Evolutionary conservation across 2,113 vertebrate species (phyloP), one percentile per base, ranked within the genome.

Genomic region (Odontophorus gujanensis): DNA sequence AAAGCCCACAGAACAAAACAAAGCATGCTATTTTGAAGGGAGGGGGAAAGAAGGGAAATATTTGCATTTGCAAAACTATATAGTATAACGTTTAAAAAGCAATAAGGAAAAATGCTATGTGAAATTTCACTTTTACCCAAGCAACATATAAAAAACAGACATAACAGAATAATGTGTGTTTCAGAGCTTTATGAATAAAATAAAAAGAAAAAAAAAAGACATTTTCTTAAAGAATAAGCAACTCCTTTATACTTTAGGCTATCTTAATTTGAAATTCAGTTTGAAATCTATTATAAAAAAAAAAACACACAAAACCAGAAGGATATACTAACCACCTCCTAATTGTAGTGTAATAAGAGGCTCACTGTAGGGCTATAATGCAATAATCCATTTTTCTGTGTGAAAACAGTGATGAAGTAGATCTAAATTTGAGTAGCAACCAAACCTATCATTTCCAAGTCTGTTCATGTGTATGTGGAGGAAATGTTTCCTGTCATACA

Each of bases 221-320:
- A 9, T 67, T 38, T 45, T 53, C 66, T 22, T 55, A 71, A 83
- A 59, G 32, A 67, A 71, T 43, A 63, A 84, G 62, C 55, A 90
- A 66, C 2, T 1, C 50, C 69, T 89, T 40, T 25, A 50, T 0
- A 0, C 3, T 85, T 61, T 9, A 59, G 20, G 3, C 4, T 65
- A 61, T 55, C 80, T 77, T 81, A 71, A 63, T 57, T 82, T 57
- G 12, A 76, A 59, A 67, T 81, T 83, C 58, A 50, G 40, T 82
- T 69, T 84, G 20, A 90, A 82, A 82, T 57, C 25, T 8, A 58
- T 55, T 47, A n/a, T n/a, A n/a, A 92, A 86, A 66, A 65, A 10
- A 63, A 34, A 59, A 7, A 59, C 7, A 36, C 12, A 6, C 6
- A 81, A 48, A 87, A 85, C 1, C 28, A 71, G 53, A 91, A 91